Evolutionary conservation across 2,113 vertebrate species (phyloP).

Genomic region (Isurus oxyrinchus): DNA sequence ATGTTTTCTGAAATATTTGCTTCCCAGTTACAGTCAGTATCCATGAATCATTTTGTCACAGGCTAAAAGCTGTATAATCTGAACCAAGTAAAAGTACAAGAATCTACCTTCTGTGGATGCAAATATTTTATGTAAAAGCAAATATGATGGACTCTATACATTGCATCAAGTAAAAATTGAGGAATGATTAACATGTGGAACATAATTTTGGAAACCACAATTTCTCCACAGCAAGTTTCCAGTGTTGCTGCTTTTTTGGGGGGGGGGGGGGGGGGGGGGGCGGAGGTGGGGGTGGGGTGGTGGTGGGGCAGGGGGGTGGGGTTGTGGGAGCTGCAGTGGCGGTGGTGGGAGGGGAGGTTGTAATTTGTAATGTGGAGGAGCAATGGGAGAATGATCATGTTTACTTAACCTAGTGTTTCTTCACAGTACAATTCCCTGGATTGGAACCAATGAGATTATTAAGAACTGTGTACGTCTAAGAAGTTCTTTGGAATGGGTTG

Average conservation of each 20-base stretch:
- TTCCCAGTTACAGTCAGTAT: neutral
- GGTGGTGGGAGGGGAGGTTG: too few species aligned
- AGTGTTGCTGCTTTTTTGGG: neutral
- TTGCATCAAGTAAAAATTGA: neutral
- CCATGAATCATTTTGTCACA: neutral
- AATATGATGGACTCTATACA: neutral
- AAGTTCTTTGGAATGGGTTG: neutral
- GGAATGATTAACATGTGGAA: neutral
- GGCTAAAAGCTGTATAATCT: neutral
- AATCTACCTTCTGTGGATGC: neutral
- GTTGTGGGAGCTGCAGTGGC: too few species aligned
- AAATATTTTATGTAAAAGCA: neutral
- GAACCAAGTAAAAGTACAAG: neutral
- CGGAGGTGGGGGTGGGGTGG: too few species aligned
- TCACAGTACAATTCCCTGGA: neutral
- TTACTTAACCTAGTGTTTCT: neutral
- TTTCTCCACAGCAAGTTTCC: neutral
- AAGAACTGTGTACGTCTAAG: neutral
- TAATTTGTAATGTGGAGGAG: too few species aligned
- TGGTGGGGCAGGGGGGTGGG: too few species aligned
- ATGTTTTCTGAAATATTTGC: neutral
- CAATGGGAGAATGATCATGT: neutral
- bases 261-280: too few species aligned
- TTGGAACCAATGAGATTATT: neutral
- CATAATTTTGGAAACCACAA: neutral